A percentile compares a stretch with the other conserved stretches of the same genome.
These are phyloP conservation scores for Aleiodes leptofemur DNA, from an alignment of 2,888 invertebrate genomes.

Conservation along the genomic window DNA sequence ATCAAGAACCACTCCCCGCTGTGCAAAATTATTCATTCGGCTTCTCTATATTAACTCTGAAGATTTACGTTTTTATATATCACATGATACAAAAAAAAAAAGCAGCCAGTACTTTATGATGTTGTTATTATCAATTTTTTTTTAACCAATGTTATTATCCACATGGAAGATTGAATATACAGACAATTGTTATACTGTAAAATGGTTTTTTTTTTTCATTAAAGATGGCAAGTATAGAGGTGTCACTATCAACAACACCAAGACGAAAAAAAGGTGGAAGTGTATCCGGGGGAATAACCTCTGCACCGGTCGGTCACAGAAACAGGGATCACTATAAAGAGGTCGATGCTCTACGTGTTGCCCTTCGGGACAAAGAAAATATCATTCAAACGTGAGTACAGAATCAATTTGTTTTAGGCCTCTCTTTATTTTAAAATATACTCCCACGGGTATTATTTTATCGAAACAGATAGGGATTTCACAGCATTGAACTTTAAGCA, in stretches of 20 bases:
- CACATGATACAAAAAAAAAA: background rate
- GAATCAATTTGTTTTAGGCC: constrained; percentile 1
- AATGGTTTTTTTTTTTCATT: constrained; percentile 51
- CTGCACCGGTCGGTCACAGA: constrained; percentile 66
- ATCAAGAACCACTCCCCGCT: constrained; percentile 41
- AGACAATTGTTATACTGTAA: background rate
- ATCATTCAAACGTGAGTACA: constrained; percentile 84
- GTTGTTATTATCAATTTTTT: constrained; percentile 20
- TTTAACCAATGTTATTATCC: background rate
- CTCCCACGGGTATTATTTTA: constrained; percentile 9
- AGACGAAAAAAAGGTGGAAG: constrained; percentile 79
- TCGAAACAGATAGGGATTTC: background rate
- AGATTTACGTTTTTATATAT: constrained; percentile 16
- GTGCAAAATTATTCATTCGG: constrained; percentile 32
- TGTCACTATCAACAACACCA: constrained; percentile 83
- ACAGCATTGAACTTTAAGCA: constrained; percentile 17
- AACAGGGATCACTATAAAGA: constrained; percentile 77
- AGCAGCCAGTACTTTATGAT: constrained; percentile 10
- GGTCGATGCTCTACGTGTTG: constrained; percentile 83
- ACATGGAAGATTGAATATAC: background rate
- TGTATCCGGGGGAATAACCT: constrained; percentile 69
- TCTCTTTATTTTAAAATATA: background rate
- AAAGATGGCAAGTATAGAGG: constrained; percentile 91
- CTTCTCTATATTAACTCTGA: background rate
- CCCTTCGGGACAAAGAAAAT: constrained; percentile 87